These are phyloP conservation scores for Drosophila setifemur DNA, from an alignment of 1,140 invertebrate species.

Conservation along the genomic window DNA sequence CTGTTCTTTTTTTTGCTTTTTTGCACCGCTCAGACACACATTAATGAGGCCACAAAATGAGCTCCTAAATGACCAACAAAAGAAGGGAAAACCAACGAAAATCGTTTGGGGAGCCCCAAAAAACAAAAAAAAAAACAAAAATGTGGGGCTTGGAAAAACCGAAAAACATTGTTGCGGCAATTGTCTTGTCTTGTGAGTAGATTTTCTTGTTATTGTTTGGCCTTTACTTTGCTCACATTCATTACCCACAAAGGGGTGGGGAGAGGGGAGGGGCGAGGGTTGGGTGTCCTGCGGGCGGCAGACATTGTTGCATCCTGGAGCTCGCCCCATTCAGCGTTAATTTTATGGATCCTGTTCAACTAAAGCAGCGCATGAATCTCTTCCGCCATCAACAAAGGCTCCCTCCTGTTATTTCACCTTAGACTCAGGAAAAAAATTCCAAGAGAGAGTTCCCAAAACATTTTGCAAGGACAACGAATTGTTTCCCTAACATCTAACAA, in stretches of 20 bases:
- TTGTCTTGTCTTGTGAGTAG: conserved; percentile 40
- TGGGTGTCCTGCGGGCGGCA: background rate
- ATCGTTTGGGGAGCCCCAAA: too few relatives aligned
- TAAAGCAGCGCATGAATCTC: conserved; percentile 58
- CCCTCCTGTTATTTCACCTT: too few relatives aligned
- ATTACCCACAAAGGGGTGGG: conserved; percentile 16
- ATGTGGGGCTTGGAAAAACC: background rate
- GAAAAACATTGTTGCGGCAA: conserved; percentile 42
- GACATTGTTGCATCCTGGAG: conserved; percentile 59
- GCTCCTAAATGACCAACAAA: conserved; percentile 45
- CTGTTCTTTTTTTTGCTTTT: too few relatives aligned
- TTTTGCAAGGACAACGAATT: too few relatives aligned
- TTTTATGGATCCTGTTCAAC: conserved; percentile 69
- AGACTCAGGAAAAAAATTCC: background rate
- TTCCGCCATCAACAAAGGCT: background rate
- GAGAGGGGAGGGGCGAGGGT: background rate
- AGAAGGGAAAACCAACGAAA: conserved; percentile 6
- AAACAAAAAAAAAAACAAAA: background rate
- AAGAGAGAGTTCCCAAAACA: background rate
- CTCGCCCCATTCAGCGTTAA: conserved; percentile 54
- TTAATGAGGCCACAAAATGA: conserved; percentile 51
- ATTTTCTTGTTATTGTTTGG: conserved; percentile 38
- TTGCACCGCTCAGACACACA: background rate
- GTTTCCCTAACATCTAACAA: too few relatives aligned
- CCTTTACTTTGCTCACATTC: conserved; percentile 31